Conservation (phyloP, 2,113 vertebrate species). For the cattle (Bos taurus) region ARS-UCD2.0 NC_037331.1:51321001-51321500, state of each 20-base stretch:
- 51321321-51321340: background rate
- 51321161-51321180: background rate
- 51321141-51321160: background rate
- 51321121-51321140: background rate
- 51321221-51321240: background rate
- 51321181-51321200: background rate
- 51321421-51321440: background rate
- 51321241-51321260: background rate
- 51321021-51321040: background rate
- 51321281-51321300: background rate
- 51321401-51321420: background rate
- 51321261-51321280: background rate
- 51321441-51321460: background rate
- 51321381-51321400: background rate
- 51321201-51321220: background rate
- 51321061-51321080: constrained; percentile 5
- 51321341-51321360: background rate
- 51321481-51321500: background rate
- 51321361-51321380: background rate
- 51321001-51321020: background rate
- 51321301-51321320: background rate
- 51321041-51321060: background rate
- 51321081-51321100: background rate
- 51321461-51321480: background rate
- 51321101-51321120: background rate